Evolutionary conservation across 2,888 invertebrate genomes (phyloP), one percentile per base, ranked within the genome.

Genomic region (Amphipyra berbera): DNA sequence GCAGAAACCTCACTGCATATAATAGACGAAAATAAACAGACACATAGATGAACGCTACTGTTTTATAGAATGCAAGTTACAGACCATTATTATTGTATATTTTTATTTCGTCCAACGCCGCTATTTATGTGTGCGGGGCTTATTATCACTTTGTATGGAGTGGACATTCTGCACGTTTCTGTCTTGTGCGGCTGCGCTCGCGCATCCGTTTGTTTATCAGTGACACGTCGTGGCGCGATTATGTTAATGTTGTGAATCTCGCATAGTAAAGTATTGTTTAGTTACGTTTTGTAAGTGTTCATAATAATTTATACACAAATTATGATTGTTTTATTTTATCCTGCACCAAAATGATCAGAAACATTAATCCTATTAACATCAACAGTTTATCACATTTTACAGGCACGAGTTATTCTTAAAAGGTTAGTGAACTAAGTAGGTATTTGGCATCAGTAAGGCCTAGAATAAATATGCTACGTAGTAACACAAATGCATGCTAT

Each of bases 291-390:
- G 13, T 62, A 76, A 65, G 55, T 56, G 46, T 73, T 73, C 60
- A 62, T 76, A 76, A 76, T 76, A 68, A 76, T 75, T 65, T 73
- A 63, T 54, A 65, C 37, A 58, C 14, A 68, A 73, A 40, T 13
- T 33, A 7, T 35, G 12, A 4, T 59, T 52, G 50, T 74, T 76
- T 74, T 13, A 72, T 64, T 74, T 52, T 40, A 30, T 10, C 13
- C n/a, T 15, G 1, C 5, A 15, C 30, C 21, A 21, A 21, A 3
- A 21, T 21, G 2, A 21, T 21, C 21, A 21, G 21, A 21, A 21
- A 21, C 21, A 3, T 21, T n/a, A n/a, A n/a, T n/a, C n/a, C n/a
- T n/a, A n/a, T 21, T 21, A 1, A 21, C 21, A 21, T 21, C 21
- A 21, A 21, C 21, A 21, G 21, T 3, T 21, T 21, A 21, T 21